Evolutionary conservation across 2,797 vertebrate genomes (phyloP).

Genomic region (Meda fulgida): DNA sequence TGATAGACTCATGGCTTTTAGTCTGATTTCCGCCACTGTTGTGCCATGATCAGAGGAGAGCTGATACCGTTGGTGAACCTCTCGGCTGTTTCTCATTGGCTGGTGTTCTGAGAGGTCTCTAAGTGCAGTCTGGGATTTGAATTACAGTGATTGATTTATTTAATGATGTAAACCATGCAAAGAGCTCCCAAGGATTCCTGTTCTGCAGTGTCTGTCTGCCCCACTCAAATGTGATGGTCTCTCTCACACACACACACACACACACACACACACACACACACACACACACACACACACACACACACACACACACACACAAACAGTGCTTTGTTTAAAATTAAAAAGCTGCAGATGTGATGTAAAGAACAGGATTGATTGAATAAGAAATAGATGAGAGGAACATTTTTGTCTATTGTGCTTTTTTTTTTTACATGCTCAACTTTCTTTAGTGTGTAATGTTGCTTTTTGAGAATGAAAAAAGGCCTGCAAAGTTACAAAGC

Average conservation of each 20-base stretch:
- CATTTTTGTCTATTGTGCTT: neutral
- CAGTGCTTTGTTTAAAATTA: neutral
- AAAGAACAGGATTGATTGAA: neutral
- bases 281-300: too few relatives aligned
- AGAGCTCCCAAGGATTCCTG: neutral
- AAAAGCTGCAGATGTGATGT: neutral
- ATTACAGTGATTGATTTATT: constrained; percentile 39
- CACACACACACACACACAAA: neutral
- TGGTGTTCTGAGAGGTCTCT: neutral
- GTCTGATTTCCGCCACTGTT: neutral
- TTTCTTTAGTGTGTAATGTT: neutral
- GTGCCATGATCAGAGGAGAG: neutral
- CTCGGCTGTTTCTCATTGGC: neutral
- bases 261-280: neutral
- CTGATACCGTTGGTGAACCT: constrained; percentile 10
- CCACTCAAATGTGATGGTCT: neutral
- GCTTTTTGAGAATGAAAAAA: neutral
- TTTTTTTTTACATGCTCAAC: neutral
- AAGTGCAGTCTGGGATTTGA: constrained; percentile 4
- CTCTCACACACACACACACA: neutral
- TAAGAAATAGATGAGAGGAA: neutral
- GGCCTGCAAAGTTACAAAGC: too few relatives aligned
- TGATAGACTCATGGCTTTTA: constrained; percentile 18
- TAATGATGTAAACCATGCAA: constrained; percentile 6
- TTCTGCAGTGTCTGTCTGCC: neutral